Conservation (phyloP, 2,888 invertebrate species). For the Synergus gifuensis region DNA sequence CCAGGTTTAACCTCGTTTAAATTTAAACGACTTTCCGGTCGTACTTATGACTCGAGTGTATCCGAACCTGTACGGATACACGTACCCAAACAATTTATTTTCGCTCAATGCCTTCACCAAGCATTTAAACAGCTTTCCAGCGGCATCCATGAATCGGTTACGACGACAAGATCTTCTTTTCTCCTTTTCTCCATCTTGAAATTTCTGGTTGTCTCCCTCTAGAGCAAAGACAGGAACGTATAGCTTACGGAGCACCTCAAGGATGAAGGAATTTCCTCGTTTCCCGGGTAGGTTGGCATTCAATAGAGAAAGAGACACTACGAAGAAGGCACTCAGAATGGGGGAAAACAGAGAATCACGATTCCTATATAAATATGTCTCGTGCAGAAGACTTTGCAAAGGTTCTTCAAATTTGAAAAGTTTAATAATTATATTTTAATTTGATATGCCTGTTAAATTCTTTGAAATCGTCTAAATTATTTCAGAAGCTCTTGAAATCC, state of each 20-base stretch:
- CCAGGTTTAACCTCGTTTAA: background rate
- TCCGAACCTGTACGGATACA: slow-evolving; percentile 26
- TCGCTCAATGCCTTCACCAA: slow-evolving; percentile 3
- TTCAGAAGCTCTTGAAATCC: too few relatives aligned
- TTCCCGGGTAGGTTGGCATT: slow-evolving; percentile 22
- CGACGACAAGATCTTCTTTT: slow-evolving; percentile 25
- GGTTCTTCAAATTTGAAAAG: background rate
- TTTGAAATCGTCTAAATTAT: too few relatives aligned
- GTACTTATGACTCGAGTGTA: background rate
- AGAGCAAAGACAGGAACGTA: slow-evolving; percentile 1
- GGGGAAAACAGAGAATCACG: slow-evolving; percentile 5
- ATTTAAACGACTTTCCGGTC: slow-evolving; percentile 24
- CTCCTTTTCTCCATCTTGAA: background rate
- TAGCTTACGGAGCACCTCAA: background rate
- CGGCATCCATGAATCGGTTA: slow-evolving; percentile 24
- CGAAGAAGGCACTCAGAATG: background rate
- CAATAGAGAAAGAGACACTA: slow-evolving; percentile 1
- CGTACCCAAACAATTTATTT: slow-evolving; percentile 28
- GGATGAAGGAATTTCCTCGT: slow-evolving; percentile 34
- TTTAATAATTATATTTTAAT: background rate
- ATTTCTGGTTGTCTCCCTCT: background rate
- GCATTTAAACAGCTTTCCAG: slow-evolving; percentile 31
- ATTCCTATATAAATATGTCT: background rate
- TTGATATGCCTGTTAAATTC: too few relatives aligned
- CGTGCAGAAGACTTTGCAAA: background rate